A percentile compares a stretch with the other conserved stretches of the same genome.
These are phyloP conservation scores for Serranus cabrilla DNA, from an alignment of 2,797 vertebrate species.

Conservation along the genomic window DNA sequence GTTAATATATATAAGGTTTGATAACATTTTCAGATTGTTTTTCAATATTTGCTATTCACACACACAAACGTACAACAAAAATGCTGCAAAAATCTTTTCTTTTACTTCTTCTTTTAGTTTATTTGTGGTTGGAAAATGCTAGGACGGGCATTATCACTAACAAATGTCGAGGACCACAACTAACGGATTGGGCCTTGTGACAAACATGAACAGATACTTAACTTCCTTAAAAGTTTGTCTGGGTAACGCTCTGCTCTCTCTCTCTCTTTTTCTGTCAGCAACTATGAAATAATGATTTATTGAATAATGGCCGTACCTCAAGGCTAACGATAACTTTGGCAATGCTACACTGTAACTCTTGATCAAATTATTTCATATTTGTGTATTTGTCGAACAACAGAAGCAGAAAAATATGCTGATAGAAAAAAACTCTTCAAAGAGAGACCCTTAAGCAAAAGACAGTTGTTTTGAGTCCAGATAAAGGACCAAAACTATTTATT, in stretches of 20 bases:
- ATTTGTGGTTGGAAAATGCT: constrained; percentile 29
- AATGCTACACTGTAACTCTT: not conserved
- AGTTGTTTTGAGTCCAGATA: not conserved
- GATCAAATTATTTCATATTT: constrained; percentile 14
- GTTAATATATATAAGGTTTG: not conserved
- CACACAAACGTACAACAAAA: not conserved
- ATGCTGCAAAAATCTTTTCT: not conserved
- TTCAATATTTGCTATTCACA: constrained; percentile 1
- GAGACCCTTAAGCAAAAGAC: not conserved
- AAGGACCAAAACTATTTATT: not conserved
- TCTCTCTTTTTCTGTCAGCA: constrained; percentile 16
- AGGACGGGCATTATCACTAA: constrained; percentile 20
- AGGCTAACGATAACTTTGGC: constrained; percentile 2
- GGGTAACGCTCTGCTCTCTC: constrained; percentile 4
- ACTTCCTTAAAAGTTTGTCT: not conserved
- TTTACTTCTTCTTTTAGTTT: constrained; percentile 7
- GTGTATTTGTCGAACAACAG: not conserved
- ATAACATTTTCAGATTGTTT: constrained; percentile 10
- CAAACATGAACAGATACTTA: constrained; percentile 19
- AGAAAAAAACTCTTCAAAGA: constrained; percentile 1
- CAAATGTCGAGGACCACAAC: constrained; percentile 28
- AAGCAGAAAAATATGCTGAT: constrained; percentile 13
- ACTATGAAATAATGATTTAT: constrained; percentile 10
- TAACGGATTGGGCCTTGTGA: constrained; percentile 19
- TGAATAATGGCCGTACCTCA: constrained; percentile 2